Conservation (phyloP, 2,113 vertebrate species). For the Monopterus albus region DNA sequence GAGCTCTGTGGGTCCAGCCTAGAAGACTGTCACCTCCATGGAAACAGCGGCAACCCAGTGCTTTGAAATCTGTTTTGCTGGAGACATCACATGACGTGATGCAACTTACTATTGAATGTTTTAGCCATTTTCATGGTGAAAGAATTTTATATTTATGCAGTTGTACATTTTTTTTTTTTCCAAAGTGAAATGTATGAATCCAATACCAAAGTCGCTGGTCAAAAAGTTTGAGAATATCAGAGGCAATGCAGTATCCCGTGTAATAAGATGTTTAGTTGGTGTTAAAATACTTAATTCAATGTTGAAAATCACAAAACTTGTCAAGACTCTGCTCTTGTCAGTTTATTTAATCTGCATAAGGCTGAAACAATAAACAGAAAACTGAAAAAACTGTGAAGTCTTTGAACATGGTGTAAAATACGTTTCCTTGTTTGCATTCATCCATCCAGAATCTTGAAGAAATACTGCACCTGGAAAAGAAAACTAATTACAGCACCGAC, state of each 20-base stretch:
- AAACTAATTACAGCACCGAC: background rate
- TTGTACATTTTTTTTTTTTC: constrained; percentile 99
- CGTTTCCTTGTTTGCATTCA: constrained; percentile 42
- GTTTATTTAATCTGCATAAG: constrained; percentile 96
- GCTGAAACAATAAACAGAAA: constrained; percentile 90
- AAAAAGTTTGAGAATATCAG: constrained; percentile 88
- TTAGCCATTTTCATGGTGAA: constrained; percentile 99
- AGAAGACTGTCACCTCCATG: constrained; percentile 79
- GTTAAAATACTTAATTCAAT: constrained; percentile 90
- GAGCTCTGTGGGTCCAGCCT: constrained; percentile 85
- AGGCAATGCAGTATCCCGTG: constrained; percentile 96
- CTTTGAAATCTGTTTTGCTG: constrained; percentile 86
- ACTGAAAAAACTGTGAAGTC: constrained; percentile 65
- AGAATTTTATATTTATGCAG: constrained; percentile 99
- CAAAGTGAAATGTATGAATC: constrained; percentile 97
- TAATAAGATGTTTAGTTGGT: constrained; percentile 90
- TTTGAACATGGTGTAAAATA: constrained; percentile 35
- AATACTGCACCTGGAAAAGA: constrained; percentile 91
- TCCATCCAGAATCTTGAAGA: constrained; percentile 93
- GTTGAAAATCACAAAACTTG: constrained; percentile 92
- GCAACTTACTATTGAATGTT: constrained; percentile 98
- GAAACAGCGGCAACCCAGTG: constrained; percentile 84
- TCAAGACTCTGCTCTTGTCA: constrained; percentile 93
- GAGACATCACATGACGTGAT: constrained; percentile 92
- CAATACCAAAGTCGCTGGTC: constrained; percentile 99